phyloP scores from a whole-genome alignment of 2,113 vertebrate species.

The Callaeas wilsoni region DNA sequence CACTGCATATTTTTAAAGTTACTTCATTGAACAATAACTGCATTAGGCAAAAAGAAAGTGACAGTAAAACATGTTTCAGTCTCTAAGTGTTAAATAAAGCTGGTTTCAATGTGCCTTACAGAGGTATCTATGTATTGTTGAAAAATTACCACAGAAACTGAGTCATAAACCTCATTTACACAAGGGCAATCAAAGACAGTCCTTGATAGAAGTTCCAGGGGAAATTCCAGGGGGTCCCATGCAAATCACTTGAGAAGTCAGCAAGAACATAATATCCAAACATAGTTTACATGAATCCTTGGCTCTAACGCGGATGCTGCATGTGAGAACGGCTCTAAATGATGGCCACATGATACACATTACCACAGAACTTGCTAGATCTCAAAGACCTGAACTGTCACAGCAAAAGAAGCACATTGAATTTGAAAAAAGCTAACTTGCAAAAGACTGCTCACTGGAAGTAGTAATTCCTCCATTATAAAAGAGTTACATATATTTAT shows the following conservation, averaged over 20 bases:
- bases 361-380: background rate
- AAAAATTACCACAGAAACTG: slow-evolving; percentile 1
- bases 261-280: background rate
- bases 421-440: background rate
- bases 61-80: background rate
- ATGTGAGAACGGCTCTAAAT: background rate
- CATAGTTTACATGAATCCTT: background rate
- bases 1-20: slow-evolving; percentile 20
- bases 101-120: background rate
- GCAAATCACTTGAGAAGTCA: background rate
- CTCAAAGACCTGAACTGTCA: background rate
- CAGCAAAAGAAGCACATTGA: background rate
- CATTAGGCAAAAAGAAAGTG: slow-evolving; percentile 17
- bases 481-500: background rate
- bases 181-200: background rate
- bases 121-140: background rate
- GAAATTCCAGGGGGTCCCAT: background rate
- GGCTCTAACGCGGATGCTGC: background rate
- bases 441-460: background rate
- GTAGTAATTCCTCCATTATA: background rate
- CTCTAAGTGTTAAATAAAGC: background rate
- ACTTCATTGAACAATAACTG: slow-evolving; percentile 6
- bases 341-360: background rate
- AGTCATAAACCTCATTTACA: slow-evolving; percentile 2
- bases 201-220: background rate